Evolutionary conservation across 2,113 vertebrate species (phyloP).

Genomic region (Nerophis ophidion): DNA sequence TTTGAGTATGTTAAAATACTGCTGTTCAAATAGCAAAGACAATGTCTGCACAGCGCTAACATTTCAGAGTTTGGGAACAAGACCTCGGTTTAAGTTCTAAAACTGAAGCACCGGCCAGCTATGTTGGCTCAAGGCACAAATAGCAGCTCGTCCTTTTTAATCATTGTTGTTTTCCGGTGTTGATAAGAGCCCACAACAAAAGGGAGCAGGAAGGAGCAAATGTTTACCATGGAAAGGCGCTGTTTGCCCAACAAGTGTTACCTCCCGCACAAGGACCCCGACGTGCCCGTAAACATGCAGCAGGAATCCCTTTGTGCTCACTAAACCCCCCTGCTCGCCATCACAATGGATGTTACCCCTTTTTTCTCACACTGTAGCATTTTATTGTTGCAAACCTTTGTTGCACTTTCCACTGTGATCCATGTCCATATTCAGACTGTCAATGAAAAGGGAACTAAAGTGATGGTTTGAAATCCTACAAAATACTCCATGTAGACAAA

Average conservation of each 20-base stretch:
- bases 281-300: constrained; percentile 12
- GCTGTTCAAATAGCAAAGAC: too few relatives aligned
- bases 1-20: too few relatives aligned
- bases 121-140: constrained; percentile 54
- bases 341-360: constrained; percentile 21
- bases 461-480: not conserved
- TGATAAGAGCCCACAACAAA: constrained; percentile 54
- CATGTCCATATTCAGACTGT: not conserved
- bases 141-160: constrained; percentile 27
- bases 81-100: not conserved
- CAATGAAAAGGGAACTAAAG: not conserved
- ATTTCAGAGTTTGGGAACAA: not conserved
- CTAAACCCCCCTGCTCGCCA: constrained; percentile 19
- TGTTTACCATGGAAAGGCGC: constrained; percentile 66
- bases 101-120: too few relatives aligned
- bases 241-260: constrained; percentile 61
- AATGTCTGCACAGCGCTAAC: too few relatives aligned
- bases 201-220: constrained; percentile 49
- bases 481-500: not conserved
- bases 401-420: not conserved
- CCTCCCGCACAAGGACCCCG: constrained; percentile 49
- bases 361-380: too few relatives aligned
- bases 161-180: constrained; percentile 53
- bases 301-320: constrained; percentile 43
- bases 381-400: not conserved